These are phyloP conservation scores for Silurus aristotelis DNA, from an alignment of 2,797 vertebrate species.

Conservation along the genomic window DNA sequence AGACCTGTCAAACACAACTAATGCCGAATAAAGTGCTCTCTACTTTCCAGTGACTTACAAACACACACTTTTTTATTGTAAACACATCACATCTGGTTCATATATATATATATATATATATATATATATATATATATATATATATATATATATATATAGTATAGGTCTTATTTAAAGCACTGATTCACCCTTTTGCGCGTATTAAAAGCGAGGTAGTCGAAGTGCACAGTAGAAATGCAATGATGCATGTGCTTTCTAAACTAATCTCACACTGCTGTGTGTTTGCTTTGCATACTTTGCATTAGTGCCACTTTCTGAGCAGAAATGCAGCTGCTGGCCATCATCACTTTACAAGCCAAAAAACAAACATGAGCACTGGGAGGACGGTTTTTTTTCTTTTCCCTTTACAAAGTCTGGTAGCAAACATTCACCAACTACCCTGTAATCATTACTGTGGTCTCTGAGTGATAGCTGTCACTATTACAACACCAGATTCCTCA, in stretches of 20 bases:
- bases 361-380: neutral
- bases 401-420: neutral
- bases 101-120: neutral
- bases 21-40: neutral
- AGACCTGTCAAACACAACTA: neutral
- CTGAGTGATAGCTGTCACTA: too few species aligned
- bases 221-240: neutral
- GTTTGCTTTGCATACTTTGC: neutral
- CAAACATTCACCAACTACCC: neutral
- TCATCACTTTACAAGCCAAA: neutral
- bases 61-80: neutral
- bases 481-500: neutral
- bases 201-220: neutral
- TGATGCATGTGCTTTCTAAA: neutral
- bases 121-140: neutral
- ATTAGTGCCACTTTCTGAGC: neutral
- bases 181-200: neutral
- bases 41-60: neutral
- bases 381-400: too few species aligned
- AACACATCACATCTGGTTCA: neutral
- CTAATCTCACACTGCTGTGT: neutral
- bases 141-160: neutral
- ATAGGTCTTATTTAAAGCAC: neutral
- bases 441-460: neutral
- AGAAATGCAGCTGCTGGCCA: neutral